Base-by-base conservation (phyloP, 2,888 invertebrate species). In the Lycocerus yunnanus region DNA sequence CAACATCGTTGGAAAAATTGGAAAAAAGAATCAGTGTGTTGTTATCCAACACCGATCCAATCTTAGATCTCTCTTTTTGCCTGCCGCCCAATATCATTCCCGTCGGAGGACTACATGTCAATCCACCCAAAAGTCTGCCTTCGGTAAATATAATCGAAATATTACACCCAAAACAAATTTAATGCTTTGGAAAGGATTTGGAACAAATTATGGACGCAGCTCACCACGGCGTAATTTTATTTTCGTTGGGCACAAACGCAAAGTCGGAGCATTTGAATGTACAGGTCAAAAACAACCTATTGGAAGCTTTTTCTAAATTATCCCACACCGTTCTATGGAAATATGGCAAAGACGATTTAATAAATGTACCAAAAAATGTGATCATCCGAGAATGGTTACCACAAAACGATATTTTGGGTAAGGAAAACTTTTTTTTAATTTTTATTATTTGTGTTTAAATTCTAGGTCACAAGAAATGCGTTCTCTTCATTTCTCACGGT, bases 181-280 rank as follows among this genome's bases (percentile, higher is more conserved):
- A 27, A 15, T 15, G 5, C 14, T 24, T 69, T 16, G 14, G 43
- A 61, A 14, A 84, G 83, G 84, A 85, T 68, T 73, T 86, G 10
- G 77, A 83, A 77, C 76, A 78, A 27, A 84, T 84, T 67, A 71
- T 86, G 58, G 82, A 84, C 66, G 81, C 80, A 15, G 82, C 86
- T 2, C 80, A 83, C 58, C 73, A 86, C 58, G 87, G 87, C 0
- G 84, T 85, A 0, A 83, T 87, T 18, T 80, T 84, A 71, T 86
- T 88, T 76, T 84, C 85, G 21, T 77, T 87, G 16, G 88, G 88
- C 0, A 84, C 86, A 1, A 85, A 85, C 69, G 72, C 86, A 0
- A 81, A 81, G 67, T 83, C 83, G 8, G 80, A 81, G 10, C 74
- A 81, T 5, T 79, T 87, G 71, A 79, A 82, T 11, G 75, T 78